Base-by-base conservation (phyloP, 2,797 vertebrate species). In the Ibycter americanus region DNA sequence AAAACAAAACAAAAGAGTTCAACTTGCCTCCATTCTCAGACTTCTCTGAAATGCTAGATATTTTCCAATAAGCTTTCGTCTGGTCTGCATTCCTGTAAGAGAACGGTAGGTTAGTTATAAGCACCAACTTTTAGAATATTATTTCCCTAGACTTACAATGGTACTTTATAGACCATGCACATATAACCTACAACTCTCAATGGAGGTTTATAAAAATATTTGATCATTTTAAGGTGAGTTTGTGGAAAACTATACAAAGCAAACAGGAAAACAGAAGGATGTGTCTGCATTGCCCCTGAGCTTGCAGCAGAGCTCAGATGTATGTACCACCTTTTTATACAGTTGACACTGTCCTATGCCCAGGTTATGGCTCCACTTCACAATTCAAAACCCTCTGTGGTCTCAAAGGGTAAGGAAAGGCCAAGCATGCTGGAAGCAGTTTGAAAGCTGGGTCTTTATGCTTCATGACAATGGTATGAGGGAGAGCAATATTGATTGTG, bases 1-100 rank as follows among this genome's bases (percentile, higher is more conserved):
- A 83, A 83, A 77, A 61, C 19, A 70, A 55, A 62, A 73, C n/a
- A 61, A 56, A n/a, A 82, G 21, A 59, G 55, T 46, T 55, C 52
- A 72, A 88, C 93, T 97, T 98, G 98, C 99, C 99, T 98, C 99
- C 99, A 95, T 99, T 99, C 93, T 99, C 99, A 88, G 99, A 99
- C 96, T 99, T 99, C 93, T 99, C 99, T 51, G 99, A 99, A 98
- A 99, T 98, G 96, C 98, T 98, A 29, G 96, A 98, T 83, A 99
- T 97, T 97, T 99, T 99, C 99, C 99, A 99, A 83, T 99, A 98
- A 86, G 98, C 99, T 97, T 99, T 99, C 94, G 98, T 99, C 97
- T 99, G 99, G 90, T 99, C 99, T 51, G 98, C 95, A 95, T 99
- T 99, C 99, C 99, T 99, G 65, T 46, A 97, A 92, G 27, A 61